These are phyloP conservation scores for Zaprionus kolodkinae DNA, from an alignment of 1,140 invertebrate species.

Conservation along the genomic window DNA sequence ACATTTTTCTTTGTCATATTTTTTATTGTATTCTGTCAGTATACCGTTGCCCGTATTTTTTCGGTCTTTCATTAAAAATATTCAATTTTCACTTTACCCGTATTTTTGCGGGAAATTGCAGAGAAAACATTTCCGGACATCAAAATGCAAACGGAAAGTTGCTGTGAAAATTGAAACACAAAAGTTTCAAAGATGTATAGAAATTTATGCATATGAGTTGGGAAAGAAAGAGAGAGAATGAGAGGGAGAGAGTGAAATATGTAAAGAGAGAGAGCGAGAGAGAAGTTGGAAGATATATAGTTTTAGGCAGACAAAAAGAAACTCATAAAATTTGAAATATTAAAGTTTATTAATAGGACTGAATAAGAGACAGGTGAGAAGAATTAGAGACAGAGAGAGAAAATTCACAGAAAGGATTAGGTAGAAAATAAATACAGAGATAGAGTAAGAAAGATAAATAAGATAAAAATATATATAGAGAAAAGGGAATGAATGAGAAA, in stretches of 20 bases:
- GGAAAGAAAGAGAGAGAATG: background rate
- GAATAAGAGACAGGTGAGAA: too few species aligned
- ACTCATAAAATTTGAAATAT: too few species aligned
- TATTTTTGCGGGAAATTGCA: background rate
- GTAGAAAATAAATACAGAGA: too few species aligned
- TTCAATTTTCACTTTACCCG: conserved; percentile 24
- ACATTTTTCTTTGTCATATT: conserved; percentile 15
- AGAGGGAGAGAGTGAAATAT: background rate
- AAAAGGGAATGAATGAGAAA: too few species aligned
- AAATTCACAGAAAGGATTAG: too few species aligned
- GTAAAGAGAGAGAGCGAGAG: too few species aligned
- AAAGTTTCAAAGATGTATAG: background rate
- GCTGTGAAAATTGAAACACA: background rate
- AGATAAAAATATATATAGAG: too few species aligned
- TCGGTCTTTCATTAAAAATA: conserved; percentile 3
- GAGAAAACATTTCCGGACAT: background rate
- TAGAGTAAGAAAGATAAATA: too few species aligned
- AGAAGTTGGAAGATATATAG: too few species aligned
- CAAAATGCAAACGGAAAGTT: background rate
- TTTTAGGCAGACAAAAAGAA: too few species aligned
- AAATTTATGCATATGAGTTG: background rate
- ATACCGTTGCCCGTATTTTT: conserved; percentile 26
- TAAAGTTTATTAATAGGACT: too few species aligned
- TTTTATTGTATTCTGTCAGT: conserved; percentile 10
- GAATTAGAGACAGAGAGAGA: too few species aligned